Evolutionary conservation across 2,113 vertebrate species (phyloP).

Genomic region (Ginglymostoma cirratum): DNA sequence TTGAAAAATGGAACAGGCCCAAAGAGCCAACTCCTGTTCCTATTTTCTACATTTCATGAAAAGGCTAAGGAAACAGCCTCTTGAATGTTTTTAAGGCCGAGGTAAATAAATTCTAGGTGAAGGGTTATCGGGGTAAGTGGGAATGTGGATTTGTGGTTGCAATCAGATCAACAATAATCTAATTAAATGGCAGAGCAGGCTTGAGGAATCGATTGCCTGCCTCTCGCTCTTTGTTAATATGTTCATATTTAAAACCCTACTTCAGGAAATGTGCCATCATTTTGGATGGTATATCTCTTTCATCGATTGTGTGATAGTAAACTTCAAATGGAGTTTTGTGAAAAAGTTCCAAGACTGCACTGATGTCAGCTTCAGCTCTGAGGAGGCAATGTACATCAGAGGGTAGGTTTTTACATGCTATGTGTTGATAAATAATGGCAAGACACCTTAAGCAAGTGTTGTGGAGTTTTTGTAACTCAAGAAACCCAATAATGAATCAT

Average conservation of each 20-base stretch:
- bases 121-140: too few relatives aligned
- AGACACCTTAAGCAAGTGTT: neutral
- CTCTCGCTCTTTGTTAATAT: too few relatives aligned
- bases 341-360: neutral
- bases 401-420: neutral
- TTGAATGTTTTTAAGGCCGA: too few relatives aligned
- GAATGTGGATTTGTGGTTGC: too few relatives aligned
- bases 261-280: neutral
- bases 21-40: too few relatives aligned
- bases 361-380: neutral
- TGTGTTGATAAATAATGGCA: neutral
- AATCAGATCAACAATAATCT: too few relatives aligned
- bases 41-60: too few relatives aligned
- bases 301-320: neutral
- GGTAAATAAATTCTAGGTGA: too few relatives aligned
- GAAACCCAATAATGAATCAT: neutral
- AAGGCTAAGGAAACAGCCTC: too few relatives aligned
- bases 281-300: neutral
- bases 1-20: too few relatives aligned
- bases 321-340: neutral
- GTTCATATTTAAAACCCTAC: neutral
- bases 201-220: too few relatives aligned
- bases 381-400: neutral
- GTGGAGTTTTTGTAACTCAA: neutral
- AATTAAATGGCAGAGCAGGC: too few relatives aligned